phyloP scores from a whole-genome alignment of 2,113 vertebrate genomes.

The Suncus etruscus region DNA sequence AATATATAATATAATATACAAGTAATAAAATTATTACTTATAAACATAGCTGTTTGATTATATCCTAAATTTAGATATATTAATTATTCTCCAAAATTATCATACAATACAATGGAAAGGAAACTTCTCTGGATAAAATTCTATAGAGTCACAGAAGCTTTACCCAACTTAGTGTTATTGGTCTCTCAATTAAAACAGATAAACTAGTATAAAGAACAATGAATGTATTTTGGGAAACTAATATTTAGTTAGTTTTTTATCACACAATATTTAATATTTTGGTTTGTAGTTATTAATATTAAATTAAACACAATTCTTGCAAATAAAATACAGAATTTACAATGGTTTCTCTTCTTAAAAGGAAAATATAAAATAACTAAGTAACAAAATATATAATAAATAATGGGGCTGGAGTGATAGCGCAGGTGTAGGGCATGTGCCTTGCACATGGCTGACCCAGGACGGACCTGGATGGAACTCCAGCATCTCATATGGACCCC shows the following conservation, averaged over 20 bases:
- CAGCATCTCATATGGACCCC: too few species aligned
- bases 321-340: neutral
- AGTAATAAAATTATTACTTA: neutral
- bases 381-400: too few species aligned
- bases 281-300: neutral
- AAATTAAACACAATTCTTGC: slow-evolving; percentile 2
- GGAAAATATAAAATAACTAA: too few species aligned
- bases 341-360: slow-evolving; percentile 19
- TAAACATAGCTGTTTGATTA: neutral
- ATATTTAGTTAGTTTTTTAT: neutral
- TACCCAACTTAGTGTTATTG: neutral
- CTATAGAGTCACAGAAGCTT: neutral
- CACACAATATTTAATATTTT: neutral
- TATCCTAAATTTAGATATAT: neutral
- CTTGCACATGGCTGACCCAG: too few species aligned
- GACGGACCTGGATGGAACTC: too few species aligned
- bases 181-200: neutral
- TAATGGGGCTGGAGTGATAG: too few species aligned
- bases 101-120: neutral
- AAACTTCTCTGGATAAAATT: neutral
- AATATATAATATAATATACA: too few species aligned
- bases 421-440: too few species aligned
- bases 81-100: neutral
- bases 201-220: neutral
- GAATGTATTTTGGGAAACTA: neutral